These are phyloP conservation scores for Pheosia gnoma DNA, from an alignment of 2,888 invertebrate genomes.

Conservation along the genomic window DNA sequence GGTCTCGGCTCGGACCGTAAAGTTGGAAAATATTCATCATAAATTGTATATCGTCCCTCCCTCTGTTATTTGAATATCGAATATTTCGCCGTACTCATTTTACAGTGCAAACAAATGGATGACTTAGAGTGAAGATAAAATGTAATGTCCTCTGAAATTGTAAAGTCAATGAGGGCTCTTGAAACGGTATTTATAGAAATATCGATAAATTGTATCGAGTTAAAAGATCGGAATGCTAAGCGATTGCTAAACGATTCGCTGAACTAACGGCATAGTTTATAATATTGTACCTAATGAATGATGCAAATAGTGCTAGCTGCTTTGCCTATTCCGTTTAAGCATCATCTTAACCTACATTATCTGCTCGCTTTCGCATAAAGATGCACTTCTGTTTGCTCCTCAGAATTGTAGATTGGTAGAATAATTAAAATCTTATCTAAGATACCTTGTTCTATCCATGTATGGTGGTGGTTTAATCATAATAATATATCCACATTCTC, in stretches of 20 bases:
- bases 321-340: not conserved
- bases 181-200: not conserved
- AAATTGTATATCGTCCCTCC: constrained; percentile 37
- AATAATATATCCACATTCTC: no score
- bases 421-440: not conserved
- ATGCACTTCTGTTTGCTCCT: not conserved
- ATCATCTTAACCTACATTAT: not conserved
- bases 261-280: no score
- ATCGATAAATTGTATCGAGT: not conserved
- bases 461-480: no score
- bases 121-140: constrained; percentile 11
- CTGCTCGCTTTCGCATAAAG: not conserved
- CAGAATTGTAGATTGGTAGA: not conserved
- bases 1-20: constrained; percentile 31
- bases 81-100: constrained; percentile 17
- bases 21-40: constrained; percentile 44
- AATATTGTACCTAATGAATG: no score
- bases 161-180: not conserved
- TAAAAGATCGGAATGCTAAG: not conserved
- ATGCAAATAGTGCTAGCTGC: no score
- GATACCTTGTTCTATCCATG: no score
- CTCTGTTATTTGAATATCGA: constrained; percentile 29
- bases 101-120: constrained; percentile 27
- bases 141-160: constrained; percentile 7
- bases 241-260: no score